phyloP scores from a whole-genome alignment of 2,797 vertebrate species.

The Sternotherus odoratus region DNA sequence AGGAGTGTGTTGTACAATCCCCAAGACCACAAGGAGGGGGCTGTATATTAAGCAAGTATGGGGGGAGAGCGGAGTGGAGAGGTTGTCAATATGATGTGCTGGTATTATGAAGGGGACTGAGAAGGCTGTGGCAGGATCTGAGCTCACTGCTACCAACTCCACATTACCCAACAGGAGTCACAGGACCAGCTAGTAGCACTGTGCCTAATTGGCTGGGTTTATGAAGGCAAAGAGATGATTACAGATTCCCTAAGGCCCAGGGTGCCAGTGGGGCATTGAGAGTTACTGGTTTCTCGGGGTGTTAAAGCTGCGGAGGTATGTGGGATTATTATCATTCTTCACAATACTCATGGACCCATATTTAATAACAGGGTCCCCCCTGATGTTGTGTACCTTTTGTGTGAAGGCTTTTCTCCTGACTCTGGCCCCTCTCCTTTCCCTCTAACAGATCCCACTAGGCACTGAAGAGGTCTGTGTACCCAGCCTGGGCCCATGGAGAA shows the following conservation, averaged over 20 bases:
- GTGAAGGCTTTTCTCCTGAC: background rate
- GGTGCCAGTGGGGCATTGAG: background rate
- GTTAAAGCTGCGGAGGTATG: background rate
- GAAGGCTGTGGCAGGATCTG: background rate
- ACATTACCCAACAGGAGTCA: background rate
- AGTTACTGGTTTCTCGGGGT: background rate
- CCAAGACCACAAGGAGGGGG: background rate
- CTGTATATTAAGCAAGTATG: background rate
- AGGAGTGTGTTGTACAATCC: background rate
- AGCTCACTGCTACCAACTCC: background rate
- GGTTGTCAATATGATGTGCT: background rate
- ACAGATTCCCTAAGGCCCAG: rapidly evolving
- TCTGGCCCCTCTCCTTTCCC: background rate
- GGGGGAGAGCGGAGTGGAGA: background rate
- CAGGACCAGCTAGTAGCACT: rapidly evolving
- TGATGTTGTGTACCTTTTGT: rapidly evolving
- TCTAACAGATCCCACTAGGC: rapidly evolving
- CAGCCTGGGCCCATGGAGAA: rapidly evolving
- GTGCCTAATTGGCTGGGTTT: background rate
- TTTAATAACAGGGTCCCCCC: background rate
- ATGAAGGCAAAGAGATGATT: background rate
- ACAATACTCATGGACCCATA: background rate
- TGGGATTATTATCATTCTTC: background rate
- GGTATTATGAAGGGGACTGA: background rate
- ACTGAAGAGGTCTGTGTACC: background rate